Conservation (phyloP, 2,797 vertebrate species). For the Ctenosaura bakeri region DNA sequence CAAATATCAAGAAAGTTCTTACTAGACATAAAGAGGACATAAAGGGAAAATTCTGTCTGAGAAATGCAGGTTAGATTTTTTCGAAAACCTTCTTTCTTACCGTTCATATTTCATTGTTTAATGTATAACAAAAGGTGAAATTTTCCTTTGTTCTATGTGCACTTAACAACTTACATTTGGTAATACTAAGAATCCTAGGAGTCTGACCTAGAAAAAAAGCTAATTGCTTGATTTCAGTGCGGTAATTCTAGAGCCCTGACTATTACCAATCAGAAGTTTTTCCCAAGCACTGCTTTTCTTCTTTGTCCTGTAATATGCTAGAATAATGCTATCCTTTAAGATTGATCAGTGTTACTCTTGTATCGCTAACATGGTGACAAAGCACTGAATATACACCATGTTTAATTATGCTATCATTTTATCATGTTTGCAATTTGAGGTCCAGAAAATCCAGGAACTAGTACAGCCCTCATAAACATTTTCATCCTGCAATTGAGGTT, state of each 20-base stretch:
- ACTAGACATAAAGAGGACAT: background rate
- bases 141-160: background rate
- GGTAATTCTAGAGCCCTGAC: background rate
- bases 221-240: background rate
- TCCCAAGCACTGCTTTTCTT: background rate
- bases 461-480: constrained; percentile 62
- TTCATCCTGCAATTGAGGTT: constrained; percentile 53
- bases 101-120: background rate
- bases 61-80: background rate
- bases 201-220: background rate
- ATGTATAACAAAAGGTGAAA: background rate
- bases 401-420: constrained; percentile 15
- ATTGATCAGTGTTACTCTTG: background rate
- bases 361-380: constrained; percentile 10
- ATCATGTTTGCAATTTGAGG: constrained; percentile 51
- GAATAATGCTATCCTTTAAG: constrained; percentile 6
- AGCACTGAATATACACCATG: constrained; percentile 10
- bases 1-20: background rate
- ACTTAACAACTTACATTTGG: background rate
- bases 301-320: background rate
- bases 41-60: background rate
- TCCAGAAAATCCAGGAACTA: constrained; percentile 45
- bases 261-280: background rate
- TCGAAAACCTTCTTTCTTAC: background rate
- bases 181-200: background rate